phyloP scores from a whole-genome alignment of 2,797 vertebrate genomes.

The Gorsachius magnificus region DNA sequence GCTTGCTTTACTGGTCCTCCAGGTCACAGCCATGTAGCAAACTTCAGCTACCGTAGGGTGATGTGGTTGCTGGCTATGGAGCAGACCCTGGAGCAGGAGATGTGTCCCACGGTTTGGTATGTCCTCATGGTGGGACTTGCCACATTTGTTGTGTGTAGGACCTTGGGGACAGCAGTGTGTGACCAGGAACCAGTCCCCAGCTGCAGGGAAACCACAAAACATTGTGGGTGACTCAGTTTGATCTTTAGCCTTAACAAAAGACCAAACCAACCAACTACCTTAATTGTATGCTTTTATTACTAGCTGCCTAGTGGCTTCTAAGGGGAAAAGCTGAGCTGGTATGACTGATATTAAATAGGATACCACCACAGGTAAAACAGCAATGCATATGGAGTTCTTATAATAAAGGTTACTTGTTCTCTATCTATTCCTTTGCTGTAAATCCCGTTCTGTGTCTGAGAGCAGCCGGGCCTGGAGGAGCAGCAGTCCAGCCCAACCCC shows the following conservation, averaged over 20 bases:
- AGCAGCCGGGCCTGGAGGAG: not conserved
- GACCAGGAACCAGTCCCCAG: not conserved
- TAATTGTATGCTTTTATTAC: not conserved
- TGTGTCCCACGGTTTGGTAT: fast-evolving
- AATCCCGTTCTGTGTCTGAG: not conserved
- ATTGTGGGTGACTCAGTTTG: not conserved
- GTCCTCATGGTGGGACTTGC: not conserved
- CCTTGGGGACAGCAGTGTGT: not conserved
- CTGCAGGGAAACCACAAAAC: not conserved
- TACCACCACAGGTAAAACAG: not conserved
- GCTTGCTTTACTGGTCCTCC: not conserved
- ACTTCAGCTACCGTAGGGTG: fast-evolving
- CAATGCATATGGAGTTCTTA: fast-evolving
- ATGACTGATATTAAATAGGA: fast-evolving
- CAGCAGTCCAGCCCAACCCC: not conserved
- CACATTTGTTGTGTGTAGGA: not conserved
- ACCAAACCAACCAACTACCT: not conserved
- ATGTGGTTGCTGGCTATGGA: not conserved
- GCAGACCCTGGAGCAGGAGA: not conserved
- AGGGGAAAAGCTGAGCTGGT: not conserved
- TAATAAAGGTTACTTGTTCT: not conserved
- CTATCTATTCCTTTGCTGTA: fast-evolving
- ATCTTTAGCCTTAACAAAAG: not conserved
- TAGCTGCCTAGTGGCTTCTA: not conserved
- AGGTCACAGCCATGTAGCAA: not conserved